Evolutionary conservation across 2,113 vertebrate genomes (phyloP).

Genomic region (Trematomus loennbergii): DNA sequence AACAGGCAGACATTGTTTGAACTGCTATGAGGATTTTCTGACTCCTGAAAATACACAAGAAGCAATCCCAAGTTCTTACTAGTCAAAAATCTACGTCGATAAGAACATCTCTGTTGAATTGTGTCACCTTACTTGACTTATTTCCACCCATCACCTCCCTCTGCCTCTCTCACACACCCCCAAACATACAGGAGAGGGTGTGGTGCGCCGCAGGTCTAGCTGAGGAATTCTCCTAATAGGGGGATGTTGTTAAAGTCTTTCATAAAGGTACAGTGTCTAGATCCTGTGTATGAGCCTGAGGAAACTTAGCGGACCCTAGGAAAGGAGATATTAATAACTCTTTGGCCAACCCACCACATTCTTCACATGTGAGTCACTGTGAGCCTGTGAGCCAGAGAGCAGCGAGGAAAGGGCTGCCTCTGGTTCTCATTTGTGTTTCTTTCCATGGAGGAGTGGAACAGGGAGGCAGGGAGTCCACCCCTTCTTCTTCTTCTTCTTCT

Average conservation of each 20-base stretch:
- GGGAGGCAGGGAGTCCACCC: constrained; percentile 58
- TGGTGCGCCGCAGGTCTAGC: constrained; percentile 29
- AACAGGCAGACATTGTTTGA: constrained; percentile 41
- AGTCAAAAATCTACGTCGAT: neutral
- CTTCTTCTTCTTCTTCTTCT: constrained; percentile 47
- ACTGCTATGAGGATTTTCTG: constrained; percentile 8
- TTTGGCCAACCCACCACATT: constrained; percentile 81
- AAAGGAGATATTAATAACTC: constrained; percentile 88
- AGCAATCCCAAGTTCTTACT: neutral
- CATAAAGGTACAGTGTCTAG: constrained; percentile 76
- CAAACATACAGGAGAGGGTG: constrained; percentile 32
- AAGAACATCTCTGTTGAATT: neutral
- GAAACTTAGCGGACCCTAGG: constrained; percentile 81
- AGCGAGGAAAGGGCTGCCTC: constrained; percentile 64
- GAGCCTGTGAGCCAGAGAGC: constrained; percentile 71
- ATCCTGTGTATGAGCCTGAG: constrained; percentile 60
- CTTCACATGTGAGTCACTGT: constrained; percentile 83
- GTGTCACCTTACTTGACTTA: neutral
- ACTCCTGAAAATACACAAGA: neutral
- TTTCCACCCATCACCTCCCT: neutral
- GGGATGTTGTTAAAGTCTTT: constrained; percentile 67
- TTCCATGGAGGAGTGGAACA: constrained; percentile 80
- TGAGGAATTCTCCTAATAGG: constrained; percentile 70
- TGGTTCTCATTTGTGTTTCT: constrained; percentile 84
- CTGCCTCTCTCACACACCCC: neutral